Conservation (phyloP, 2,888 invertebrate genomes). For the Emesis russula region DNA sequence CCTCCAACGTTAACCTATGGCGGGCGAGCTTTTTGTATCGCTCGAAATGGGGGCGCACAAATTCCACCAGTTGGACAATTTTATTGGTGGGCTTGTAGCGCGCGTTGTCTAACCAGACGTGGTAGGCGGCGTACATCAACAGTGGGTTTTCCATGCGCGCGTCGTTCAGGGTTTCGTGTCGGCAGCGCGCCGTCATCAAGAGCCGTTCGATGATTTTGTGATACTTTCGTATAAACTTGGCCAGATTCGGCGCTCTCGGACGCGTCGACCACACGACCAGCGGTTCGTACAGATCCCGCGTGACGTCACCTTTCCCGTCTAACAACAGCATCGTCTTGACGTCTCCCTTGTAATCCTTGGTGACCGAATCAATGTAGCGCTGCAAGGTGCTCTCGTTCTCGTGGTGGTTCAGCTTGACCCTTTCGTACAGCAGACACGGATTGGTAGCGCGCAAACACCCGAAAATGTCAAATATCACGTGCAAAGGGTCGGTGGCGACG, state of each 20-base stretch:
- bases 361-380: conserved; percentile 23
- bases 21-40: conserved; percentile 23
- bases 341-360: conserved; percentile 28
- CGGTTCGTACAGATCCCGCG: conserved; percentile 26
- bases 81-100: conserved; percentile 9
- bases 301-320: conserved; percentile 26
- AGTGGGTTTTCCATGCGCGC: conserved; percentile 18
- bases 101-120: conserved; percentile 29
- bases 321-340: conserved; percentile 20
- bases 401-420: conserved; percentile 26
- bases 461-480: conserved; percentile 21
- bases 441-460: conserved; percentile 17
- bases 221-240: conserved; percentile 24
- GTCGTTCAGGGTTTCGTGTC: conserved; percentile 12
- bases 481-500: neutral
- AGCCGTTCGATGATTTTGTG: conserved; percentile 27
- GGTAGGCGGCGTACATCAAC: conserved; percentile 28
- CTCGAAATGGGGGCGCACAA: conserved; percentile 17
- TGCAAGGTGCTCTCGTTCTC: conserved; percentile 23
- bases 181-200: conserved; percentile 20
- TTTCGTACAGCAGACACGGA: conserved; percentile 19
- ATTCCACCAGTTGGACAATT: conserved; percentile 27
- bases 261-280: conserved; percentile 27
- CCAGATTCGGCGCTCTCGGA: conserved; percentile 23
- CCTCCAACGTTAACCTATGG: conserved; percentile 14